Evolutionary conservation across 2,888 invertebrate genomes (phyloP).

Genomic region (Microdon myrmicae): DNA sequence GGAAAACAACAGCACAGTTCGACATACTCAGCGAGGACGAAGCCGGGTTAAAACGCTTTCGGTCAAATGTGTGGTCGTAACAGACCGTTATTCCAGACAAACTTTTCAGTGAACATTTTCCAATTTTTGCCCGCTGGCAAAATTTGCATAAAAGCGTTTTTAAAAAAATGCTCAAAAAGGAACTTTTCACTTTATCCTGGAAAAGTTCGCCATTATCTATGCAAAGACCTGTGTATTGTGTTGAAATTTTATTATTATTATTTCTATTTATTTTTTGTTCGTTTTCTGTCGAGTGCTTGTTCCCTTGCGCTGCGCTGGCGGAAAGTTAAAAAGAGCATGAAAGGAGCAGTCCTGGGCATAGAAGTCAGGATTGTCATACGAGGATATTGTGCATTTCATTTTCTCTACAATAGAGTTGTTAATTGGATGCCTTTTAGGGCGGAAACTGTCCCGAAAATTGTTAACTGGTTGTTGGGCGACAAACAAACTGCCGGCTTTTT

Average conservation of each 20-base stretch:
- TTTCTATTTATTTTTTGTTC: no score
- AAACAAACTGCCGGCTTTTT: slow-evolving; percentile 2
- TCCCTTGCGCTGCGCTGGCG: no score
- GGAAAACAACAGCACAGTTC: no score
- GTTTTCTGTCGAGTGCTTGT: no score
- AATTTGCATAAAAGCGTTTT: slow-evolving; percentile 30
- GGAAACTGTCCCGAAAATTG: slow-evolving; percentile 9
- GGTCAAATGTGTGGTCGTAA: slow-evolving; percentile 30
- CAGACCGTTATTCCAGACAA: slow-evolving; percentile 21
- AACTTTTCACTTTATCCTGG: slow-evolving; percentile 30
- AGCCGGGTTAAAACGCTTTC: slow-evolving; percentile 19
- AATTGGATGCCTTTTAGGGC: slow-evolving; percentile 12
- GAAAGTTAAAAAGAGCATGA: no score
- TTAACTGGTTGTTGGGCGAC: slow-evolving; percentile 18
- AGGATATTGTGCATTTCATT: not conserved
- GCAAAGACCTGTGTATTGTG: slow-evolving; percentile 13
- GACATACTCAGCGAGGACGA: no score
- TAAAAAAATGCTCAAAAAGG: slow-evolving; percentile 5
- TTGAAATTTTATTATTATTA: slow-evolving; percentile 12
- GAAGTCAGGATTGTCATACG: slow-evolving; percentile 1
- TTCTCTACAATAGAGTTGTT: slow-evolving; percentile 6
- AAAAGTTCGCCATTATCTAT: slow-evolving; percentile 29
- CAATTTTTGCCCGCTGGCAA: slow-evolving; percentile 29
- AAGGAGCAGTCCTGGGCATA: no score
- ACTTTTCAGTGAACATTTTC: slow-evolving; percentile 30